These are phyloP conservation scores for Perca fluviatilis DNA, from an alignment of 2,113 vertebrate genomes.

Conservation along the genomic window DNA sequence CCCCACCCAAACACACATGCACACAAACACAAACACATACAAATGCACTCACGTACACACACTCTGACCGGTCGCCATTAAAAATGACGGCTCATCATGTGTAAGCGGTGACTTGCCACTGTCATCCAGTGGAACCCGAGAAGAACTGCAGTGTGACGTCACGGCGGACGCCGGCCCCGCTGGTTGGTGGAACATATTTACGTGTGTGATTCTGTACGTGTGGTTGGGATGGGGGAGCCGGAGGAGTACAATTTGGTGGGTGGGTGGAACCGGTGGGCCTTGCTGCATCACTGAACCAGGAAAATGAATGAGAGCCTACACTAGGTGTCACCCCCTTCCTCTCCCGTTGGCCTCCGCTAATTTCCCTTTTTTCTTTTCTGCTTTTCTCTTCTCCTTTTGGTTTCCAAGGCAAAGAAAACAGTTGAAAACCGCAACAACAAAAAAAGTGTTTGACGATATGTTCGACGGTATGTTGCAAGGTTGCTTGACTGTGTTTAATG, in stretches of 20 bases:
- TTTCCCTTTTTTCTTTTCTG: conserved; percentile 29
- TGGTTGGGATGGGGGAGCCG: conserved; percentile 63
- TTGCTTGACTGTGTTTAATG: conserved; percentile 19
- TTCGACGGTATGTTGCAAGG: conserved; percentile 7
- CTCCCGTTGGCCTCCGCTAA: conserved; percentile 28
- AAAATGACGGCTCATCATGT: conserved; percentile 71
- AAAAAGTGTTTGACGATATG: conserved; percentile 2
- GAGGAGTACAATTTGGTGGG: conserved; percentile 73
- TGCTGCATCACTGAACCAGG: conserved; percentile 75
- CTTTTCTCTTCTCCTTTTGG: conserved; percentile 13
- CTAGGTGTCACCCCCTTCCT: conserved; percentile 64
- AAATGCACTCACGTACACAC: conserved; percentile 71
- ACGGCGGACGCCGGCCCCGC: conserved; percentile 56
- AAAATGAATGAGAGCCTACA: conserved; percentile 73
- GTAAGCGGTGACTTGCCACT: conserved; percentile 74
- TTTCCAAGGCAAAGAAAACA: conserved; percentile 11
- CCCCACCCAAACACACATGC: conserved; percentile 67
- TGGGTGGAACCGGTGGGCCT: conserved; percentile 73
- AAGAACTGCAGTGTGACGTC: conserved; percentile 82
- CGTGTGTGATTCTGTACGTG: conserved; percentile 66
- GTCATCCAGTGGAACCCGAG: conserved; percentile 78
- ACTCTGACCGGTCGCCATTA: conserved; percentile 64
- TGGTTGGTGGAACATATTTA: conserved; percentile 77
- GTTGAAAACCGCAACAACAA: conserved; percentile 25
- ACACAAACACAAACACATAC: conserved; percentile 53